These are phyloP conservation scores for Cephalopachus bancanus DNA, from an alignment of 2,797 vertebrate genomes.

Conservation along the genomic window DNA sequence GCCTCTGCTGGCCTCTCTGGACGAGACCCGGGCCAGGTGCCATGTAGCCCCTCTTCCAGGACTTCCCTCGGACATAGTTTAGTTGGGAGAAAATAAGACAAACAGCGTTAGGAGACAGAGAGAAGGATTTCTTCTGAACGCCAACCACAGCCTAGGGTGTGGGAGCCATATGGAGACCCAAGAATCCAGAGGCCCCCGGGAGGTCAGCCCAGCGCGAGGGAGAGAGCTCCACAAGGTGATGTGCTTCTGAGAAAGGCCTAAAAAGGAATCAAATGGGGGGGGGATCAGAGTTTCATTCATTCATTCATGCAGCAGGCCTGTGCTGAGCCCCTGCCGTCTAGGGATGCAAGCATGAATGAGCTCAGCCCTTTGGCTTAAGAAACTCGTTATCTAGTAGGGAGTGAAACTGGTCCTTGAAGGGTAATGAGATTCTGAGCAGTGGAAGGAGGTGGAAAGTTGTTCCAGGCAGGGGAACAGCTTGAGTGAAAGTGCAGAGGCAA, in stretches of 20 bases:
- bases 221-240: not conserved
- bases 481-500: not conserved
- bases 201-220: not conserved
- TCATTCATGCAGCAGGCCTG: not conserved
- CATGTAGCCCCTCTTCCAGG: not conserved
- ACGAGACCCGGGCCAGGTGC: not conserved
- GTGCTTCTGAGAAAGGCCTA: not conserved
- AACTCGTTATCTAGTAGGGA: rapidly evolving
- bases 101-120: not conserved
- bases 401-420: not conserved
- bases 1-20: not conserved
- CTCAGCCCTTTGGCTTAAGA: not conserved
- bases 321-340: not conserved
- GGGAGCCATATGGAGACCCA: not conserved
- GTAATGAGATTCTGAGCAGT: not conserved
- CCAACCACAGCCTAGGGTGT: not conserved
- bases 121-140: not conserved
- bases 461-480: not conserved
- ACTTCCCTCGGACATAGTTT: not conserved
- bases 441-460: not conserved
- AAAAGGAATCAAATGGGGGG: not conserved
- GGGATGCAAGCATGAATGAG: not conserved
- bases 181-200: not conserved
- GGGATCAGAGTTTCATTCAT: not conserved
- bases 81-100: not conserved